phyloP scores from a whole-genome alignment of 2,797 vertebrate genomes.

The Centropyge bicolor region DNA sequence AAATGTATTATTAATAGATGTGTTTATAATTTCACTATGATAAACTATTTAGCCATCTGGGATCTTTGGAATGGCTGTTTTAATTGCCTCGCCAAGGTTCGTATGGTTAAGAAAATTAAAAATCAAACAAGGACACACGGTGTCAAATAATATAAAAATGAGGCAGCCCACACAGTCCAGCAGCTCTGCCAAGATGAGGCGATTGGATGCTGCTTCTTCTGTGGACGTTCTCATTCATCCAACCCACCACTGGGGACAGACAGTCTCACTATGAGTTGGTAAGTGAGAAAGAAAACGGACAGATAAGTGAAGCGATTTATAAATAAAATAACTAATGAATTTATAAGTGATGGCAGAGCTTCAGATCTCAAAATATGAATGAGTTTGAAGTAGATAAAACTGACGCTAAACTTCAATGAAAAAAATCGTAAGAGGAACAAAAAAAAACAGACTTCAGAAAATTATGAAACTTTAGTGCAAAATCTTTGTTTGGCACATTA shows the following conservation, averaged over 20 bases:
- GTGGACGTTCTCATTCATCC: constrained; percentile 37
- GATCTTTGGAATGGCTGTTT: constrained; percentile 32
- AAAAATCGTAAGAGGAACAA: neutral
- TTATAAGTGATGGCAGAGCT: constrained; percentile 12
- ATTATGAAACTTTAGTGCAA: neutral
- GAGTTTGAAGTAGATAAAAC: neutral
- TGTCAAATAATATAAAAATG: constrained; percentile 40
- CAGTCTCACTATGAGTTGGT: constrained; percentile 2
- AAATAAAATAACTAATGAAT: constrained; percentile 26
- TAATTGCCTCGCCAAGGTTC: constrained; percentile 47
- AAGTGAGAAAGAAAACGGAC: constrained; percentile 38
- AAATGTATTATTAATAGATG: constrained; percentile 6
- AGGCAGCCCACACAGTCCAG: constrained; percentile 49
- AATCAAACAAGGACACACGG: constrained; percentile 44
- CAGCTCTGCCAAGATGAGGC: constrained; percentile 38
- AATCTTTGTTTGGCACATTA: constrained; percentile 10
- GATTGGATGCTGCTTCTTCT: constrained; percentile 25
- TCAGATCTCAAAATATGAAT: constrained; percentile 20
- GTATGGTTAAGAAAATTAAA: constrained; percentile 55
- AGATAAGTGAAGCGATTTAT: constrained; percentile 9
- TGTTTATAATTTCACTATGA: constrained; percentile 13
- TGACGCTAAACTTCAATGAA: neutral
- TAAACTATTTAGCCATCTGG: constrained; percentile 29
- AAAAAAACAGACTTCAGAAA: neutral
- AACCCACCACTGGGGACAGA: constrained; percentile 31